These are phyloP conservation scores for Macrobrachium nipponense DNA, from an alignment of 1,140 invertebrate genomes.

Conservation along the genomic window DNA sequence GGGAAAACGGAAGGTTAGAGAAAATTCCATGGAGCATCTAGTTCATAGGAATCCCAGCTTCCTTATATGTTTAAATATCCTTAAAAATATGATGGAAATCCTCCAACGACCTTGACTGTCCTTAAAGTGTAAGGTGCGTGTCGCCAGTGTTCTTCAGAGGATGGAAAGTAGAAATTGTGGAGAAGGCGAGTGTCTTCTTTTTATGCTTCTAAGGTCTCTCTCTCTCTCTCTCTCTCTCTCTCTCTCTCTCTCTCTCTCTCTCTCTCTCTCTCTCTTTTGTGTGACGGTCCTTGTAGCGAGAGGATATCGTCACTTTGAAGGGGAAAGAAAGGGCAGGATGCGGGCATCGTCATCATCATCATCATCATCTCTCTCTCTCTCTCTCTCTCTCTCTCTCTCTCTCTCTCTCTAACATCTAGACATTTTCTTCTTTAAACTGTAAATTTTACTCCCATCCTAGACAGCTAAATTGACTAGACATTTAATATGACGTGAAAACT, in stretches of 20 bases:
- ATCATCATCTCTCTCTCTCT: background rate
- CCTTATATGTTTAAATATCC: too few species aligned
- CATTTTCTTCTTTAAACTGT: background rate
- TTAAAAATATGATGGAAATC: too few species aligned
- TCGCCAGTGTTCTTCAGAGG: background rate
- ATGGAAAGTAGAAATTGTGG: background rate
- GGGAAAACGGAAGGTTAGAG: too few species aligned
- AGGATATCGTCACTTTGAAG: too few species aligned
- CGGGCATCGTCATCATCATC: background rate
- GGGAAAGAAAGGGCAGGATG: too few species aligned
- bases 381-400: conserved; percentile 27
- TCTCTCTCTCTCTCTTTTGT: conserved; percentile 14
- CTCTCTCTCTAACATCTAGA: conserved; percentile 16
- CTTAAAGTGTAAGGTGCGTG: background rate
- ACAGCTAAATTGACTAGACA: background rate
- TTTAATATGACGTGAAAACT: too few species aligned
- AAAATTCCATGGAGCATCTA: too few species aligned
- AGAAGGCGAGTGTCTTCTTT: background rate
- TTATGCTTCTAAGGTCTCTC: background rate
- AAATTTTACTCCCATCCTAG: background rate
- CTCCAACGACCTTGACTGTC: too few species aligned
- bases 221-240: conserved; percentile 39
- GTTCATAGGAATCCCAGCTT: too few species aligned
- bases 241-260: conserved; percentile 38
- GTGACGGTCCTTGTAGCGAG: too few species aligned